Conservation (phyloP, 2,113 vertebrate genomes). For the Lethenteron reissneri region DNA sequence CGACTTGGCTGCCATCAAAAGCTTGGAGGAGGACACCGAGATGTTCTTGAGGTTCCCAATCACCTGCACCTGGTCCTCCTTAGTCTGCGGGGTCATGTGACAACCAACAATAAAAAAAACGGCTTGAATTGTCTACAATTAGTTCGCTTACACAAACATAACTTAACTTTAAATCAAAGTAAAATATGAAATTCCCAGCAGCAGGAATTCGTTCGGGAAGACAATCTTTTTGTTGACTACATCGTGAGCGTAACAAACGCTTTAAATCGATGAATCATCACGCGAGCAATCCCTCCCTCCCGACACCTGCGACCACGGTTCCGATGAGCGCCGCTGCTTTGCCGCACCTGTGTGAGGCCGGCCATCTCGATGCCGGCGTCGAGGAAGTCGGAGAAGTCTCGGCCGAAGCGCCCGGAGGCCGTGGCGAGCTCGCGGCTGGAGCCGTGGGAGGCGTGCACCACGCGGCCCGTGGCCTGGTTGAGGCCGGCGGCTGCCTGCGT, state of each 20-base stretch:
- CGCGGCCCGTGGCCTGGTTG: constrained; percentile 90
- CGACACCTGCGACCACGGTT: neutral
- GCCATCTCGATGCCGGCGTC: constrained; percentile 97
- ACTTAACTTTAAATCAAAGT: too few species aligned
- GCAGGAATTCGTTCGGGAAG: too few species aligned
- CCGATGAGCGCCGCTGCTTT: neutral
- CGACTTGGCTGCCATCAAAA: constrained; percentile 87
- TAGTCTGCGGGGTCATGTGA: constrained; percentile 30
- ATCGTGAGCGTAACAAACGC: too few species aligned
- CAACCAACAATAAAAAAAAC: neutral
- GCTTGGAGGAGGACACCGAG: constrained; percentile 95
- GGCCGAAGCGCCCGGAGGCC: constrained; percentile 87
- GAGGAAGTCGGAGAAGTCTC: constrained; percentile 92
- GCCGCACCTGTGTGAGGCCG: constrained; percentile 68
- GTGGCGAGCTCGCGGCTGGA: constrained; percentile 69
- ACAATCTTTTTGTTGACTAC: too few species aligned
- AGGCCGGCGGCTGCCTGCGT: constrained; percentile 88
- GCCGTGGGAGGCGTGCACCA: constrained; percentile 76
- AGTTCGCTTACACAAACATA: neutral
- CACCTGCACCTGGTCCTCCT: constrained; percentile 96
- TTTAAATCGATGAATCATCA: neutral
- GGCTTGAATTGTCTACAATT: neutral
- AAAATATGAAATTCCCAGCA: too few species aligned
- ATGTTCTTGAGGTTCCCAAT: constrained; percentile 97
- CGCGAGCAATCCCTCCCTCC: neutral